These are phyloP conservation scores for Oxyruncus cristatus DNA, from an alignment of 2,113 vertebrate genomes.

Conservation along the genomic window DNA sequence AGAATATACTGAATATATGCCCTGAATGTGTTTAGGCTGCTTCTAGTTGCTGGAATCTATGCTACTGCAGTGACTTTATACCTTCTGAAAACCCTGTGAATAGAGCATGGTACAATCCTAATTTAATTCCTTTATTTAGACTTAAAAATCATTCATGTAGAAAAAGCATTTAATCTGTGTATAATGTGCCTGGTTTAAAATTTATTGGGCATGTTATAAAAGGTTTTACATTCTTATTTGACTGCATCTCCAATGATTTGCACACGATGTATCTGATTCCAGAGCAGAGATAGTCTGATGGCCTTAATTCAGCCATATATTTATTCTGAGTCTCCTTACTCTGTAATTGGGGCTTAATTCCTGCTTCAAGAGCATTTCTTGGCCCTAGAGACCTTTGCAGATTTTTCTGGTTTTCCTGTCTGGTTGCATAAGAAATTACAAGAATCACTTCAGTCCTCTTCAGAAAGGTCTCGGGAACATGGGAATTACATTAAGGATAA, in stretches of 20 bases:
- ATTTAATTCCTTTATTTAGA: background rate
- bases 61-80: background rate
- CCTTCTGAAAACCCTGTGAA: background rate
- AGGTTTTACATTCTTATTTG: background rate
- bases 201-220: background rate
- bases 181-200: background rate
- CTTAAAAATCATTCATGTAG: background rate
- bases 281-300: background rate
- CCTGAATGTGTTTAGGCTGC: background rate
- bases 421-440: background rate
- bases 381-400: background rate
- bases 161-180: background rate
- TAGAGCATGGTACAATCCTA: background rate
- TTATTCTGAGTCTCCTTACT: background rate
- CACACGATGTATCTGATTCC: background rate
- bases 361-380: background rate
- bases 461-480: background rate
- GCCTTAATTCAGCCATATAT: background rate
- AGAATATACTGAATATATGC: background rate
- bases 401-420: background rate
- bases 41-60: constrained; percentile 13
- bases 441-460: background rate
- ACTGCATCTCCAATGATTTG: background rate
- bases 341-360: background rate
- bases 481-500: background rate